Evolutionary conservation across 2,113 vertebrate genomes (phyloP), one percentile per base, ranked within the genome.

Genomic region (Elgaria multicarinata): DNA sequence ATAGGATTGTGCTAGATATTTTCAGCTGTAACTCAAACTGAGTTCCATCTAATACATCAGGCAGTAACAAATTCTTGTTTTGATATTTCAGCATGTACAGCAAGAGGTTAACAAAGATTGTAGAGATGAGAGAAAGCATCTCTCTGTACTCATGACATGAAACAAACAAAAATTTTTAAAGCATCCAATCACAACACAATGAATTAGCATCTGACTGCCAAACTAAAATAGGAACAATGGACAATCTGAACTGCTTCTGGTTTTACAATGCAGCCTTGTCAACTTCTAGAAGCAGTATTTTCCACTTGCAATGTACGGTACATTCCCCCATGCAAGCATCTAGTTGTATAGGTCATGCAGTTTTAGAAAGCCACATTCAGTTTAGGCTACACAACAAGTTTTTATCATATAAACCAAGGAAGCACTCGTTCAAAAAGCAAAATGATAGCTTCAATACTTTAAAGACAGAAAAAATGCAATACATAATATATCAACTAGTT

Each of bases 261-360:
- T 87, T 93, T 92, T 89, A 94, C 94, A 96, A 97, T 96, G 93
- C 85, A 91, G 93, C 95, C 95, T 96, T 97, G 96, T 96, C 77
- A 92, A 90, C 87, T 95, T 93, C 91, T 92, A 93, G 83, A 53
- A 92, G 93, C 93, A 91, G 87, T 92, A 96, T 91, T 92, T 95
- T 95, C 89, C 92, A 94, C 93, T 94, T 95, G 92, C 91, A 93
- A 89, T 87, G 95, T 94, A 90, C 86, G 78, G 88, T 89, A 83
- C 94, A 76, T 94, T 92, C 39, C 93, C 89, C 92, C 50, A 85
- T 86, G 72, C 82, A 86, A 80, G 78, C 91, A 93, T 85, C 93
- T 69, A 88, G 79, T 82, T 90, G 82, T 66, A n/a, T 79, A 88
- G 84, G 66, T 87, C 66, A 84, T 76, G 71, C 90, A 91, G 85